These are phyloP conservation scores for Coecobrya sp. DNA, from an alignment of 2,888 invertebrate species.

Conservation along the genomic window DNA sequence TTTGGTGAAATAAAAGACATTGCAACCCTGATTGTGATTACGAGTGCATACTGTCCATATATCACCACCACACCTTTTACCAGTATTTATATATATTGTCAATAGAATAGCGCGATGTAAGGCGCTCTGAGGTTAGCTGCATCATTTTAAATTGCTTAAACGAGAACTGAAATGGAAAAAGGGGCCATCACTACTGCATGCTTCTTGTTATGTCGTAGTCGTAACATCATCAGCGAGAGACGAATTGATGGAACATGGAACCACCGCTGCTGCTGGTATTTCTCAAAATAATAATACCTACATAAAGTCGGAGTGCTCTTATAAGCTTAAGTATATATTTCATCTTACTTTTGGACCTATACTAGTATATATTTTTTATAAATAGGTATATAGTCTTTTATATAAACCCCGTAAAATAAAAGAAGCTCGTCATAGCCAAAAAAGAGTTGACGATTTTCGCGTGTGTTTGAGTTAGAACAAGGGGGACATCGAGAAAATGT, in stretches of 20 bases:
- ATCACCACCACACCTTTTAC: slow-evolving; percentile 27
- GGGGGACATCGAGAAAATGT: slow-evolving; percentile 37
- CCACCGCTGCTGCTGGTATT: neutral
- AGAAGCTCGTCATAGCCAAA: slow-evolving; percentile 53
- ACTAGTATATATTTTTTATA: no score
- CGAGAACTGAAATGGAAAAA: slow-evolving; percentile 70
- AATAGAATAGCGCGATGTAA: neutral
- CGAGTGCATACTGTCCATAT: slow-evolving; percentile 14
- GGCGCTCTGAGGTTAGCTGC: slow-evolving; percentile 13
- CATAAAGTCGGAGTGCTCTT: neutral
- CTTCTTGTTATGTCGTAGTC: neutral
- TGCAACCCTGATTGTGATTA: slow-evolving; percentile 39
- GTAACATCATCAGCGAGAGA: slow-evolving; percentile 17
- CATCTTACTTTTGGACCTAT: neutral
- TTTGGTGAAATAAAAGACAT: neutral
- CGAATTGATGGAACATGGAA: slow-evolving; percentile 49
- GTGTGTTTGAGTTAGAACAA: slow-evolving; percentile 45
- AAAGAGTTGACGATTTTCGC: slow-evolving; percentile 67
- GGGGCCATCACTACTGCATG: slow-evolving; percentile 23
- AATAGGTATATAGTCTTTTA: neutral
- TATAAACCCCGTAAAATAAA: slow-evolving; percentile 16
- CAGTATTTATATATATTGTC: neutral
- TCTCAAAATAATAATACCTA: neutral
- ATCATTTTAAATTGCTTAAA: slow-evolving; percentile 64
- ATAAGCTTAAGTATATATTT: no score